Evolutionary conservation across 2,797 vertebrate genomes (phyloP).

Genomic region (Mormyrops attenuatus): DNA sequence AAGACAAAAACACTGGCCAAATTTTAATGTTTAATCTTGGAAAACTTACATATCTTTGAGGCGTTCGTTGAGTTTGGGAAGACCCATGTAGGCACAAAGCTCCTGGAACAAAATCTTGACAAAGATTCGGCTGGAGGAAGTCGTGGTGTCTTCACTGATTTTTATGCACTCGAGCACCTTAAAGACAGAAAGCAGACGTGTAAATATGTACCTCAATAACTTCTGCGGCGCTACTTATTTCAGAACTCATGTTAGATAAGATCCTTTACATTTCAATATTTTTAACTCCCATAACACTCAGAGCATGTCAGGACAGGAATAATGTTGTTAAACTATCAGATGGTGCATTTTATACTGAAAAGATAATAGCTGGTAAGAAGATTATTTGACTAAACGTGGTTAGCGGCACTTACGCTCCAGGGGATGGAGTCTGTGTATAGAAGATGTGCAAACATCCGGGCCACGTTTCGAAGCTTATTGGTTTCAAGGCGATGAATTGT

Average conservation of each 20-base stretch:
- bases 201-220: background rate
- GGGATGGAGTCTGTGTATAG: constrained; percentile 94
- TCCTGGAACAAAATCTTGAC: constrained; percentile 99
- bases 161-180: constrained; percentile 91
- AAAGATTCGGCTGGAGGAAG: constrained; percentile 95
- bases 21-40: background rate
- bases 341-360: background rate
- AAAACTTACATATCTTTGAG: constrained; percentile 83
- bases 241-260: background rate
- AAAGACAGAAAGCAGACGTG: constrained; percentile 23
- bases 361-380: constrained; percentile 8
- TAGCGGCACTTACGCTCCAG: constrained; percentile 82
- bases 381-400: background rate
- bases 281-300: background rate
- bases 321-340: background rate
- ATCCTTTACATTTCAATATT: background rate
- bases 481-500: constrained; percentile 97
- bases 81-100: constrained; percentile 96
- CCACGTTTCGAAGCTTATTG: constrained; percentile 95
- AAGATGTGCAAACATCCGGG: constrained; percentile 93
- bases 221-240: background rate
- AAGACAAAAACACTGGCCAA: background rate
- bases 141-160: constrained; percentile 94
- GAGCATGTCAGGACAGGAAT: background rate
- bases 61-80: constrained; percentile 88